Percentiles rank a stretch among this genome's conserved stretches.
Evolutionary conservation across 2,888 invertebrate genomes (phyloP).

Genomic region (Dusona sp.): DNA sequence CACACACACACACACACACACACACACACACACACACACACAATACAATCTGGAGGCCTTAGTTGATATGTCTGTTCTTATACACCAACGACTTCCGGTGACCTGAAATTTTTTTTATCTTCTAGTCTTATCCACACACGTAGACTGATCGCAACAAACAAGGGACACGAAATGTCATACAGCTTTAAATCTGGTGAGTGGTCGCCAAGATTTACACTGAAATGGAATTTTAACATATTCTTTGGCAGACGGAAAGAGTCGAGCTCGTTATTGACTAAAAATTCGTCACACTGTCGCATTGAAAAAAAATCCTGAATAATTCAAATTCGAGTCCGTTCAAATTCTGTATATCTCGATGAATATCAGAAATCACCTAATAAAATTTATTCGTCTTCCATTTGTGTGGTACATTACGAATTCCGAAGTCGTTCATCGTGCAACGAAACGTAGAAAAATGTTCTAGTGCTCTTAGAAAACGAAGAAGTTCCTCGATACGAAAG

Average conservation of each 20-base stretch:
- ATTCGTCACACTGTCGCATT: not conserved
- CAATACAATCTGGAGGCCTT: conserved; percentile 38
- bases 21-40: too few relatives aligned
- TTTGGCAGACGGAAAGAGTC: not conserved
- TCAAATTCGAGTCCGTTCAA: conserved; percentile 1
- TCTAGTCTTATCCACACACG: conserved; percentile 53
- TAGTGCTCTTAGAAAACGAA: not conserved
- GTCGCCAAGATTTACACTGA: conserved; percentile 8
- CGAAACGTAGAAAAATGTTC: not conserved
- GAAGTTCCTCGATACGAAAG: not conserved
- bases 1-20: too few relatives aligned
- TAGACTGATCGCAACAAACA: conserved; percentile 14
- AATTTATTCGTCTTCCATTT: not conserved
- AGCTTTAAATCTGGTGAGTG: conserved; percentile 1
- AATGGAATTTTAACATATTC: not conserved
- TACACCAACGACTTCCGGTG: conserved; percentile 69
- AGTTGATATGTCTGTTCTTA: conserved; percentile 51
- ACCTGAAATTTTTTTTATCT: conserved; percentile 69
- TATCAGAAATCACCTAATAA: not conserved
- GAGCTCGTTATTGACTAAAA: not conserved
- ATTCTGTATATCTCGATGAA: not conserved
- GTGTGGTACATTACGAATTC: not conserved
- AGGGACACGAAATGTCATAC: not conserved
- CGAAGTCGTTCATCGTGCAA: not conserved
- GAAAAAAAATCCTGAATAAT: not conserved